These are phyloP conservation scores for Alouatta palliata DNA, from an alignment of 2,113 vertebrate species.

Conservation along the genomic window DNA sequence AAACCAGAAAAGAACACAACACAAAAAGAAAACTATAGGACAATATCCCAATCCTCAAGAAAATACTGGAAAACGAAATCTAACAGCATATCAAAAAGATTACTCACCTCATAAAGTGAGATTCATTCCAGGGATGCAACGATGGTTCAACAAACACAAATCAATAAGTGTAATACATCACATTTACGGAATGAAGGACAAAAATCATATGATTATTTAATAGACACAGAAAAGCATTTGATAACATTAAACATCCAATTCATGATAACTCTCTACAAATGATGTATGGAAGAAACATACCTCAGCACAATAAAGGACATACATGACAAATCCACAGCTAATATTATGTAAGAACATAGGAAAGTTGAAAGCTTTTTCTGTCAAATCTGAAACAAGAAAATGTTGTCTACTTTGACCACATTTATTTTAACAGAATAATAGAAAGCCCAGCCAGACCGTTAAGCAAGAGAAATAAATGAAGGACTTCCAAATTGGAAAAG, in stretches of 20 bases:
- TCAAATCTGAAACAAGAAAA: neutral
- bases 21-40: neutral
- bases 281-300: neutral
- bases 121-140: neutral
- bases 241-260: neutral
- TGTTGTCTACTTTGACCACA: neutral
- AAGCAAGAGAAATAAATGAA: neutral
- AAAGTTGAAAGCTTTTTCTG: neutral
- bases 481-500: neutral
- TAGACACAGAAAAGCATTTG: neutral
- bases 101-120: neutral
- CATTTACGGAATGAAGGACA: neutral
- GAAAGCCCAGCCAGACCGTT: neutral
- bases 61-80: neutral
- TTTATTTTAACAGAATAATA: neutral
- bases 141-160: neutral
- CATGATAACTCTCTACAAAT: neutral
- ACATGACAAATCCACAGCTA: neutral
- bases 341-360: neutral
- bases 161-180: neutral
- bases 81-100: neutral
- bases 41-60: neutral
- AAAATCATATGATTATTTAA: neutral
- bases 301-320: neutral
- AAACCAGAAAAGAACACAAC: neutral